Percentiles rank a stretch among this genome's conserved stretches.
phyloP scores from a whole-genome alignment of 2,888 invertebrate species.

The Meiosimyza platycephala region DNA sequence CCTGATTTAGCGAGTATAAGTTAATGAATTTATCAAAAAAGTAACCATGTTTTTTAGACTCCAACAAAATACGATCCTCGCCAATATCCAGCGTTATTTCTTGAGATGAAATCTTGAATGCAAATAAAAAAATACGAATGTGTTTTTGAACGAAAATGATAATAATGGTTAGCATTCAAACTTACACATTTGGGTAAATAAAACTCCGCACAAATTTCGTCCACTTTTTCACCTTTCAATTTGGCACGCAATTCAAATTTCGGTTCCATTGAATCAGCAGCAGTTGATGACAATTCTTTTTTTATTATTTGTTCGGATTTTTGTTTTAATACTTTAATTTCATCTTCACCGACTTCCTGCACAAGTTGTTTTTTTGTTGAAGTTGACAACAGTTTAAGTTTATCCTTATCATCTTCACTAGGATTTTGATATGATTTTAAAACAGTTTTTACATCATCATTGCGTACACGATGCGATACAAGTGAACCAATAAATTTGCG shows the following conservation, averaged over 20 bases:
- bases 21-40: constrained; percentile 79
- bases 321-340: constrained; percentile 48
- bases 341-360: constrained; percentile 70
- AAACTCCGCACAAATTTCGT: constrained; percentile 64
- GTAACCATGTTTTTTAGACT: constrained; percentile 72
- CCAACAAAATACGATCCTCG: constrained; percentile 80
- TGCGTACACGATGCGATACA: constrained; percentile 80
- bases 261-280: constrained; percentile 66
- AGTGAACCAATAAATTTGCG: constrained; percentile 80
- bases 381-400: constrained; percentile 41
- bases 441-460: constrained; percentile 73
- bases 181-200: constrained; percentile 66
- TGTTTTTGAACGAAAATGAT: not conserved
- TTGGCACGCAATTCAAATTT: constrained; percentile 73
- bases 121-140: constrained; percentile 11
- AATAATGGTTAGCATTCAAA: constrained; percentile 3
- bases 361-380: constrained; percentile 66
- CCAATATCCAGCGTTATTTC: constrained; percentile 77
- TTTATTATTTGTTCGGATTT: constrained; percentile 50
- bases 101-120: constrained; percentile 70
- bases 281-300: constrained; percentile 47
- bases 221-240: constrained; percentile 64
- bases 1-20: constrained; percentile 72
- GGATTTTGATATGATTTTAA: constrained; percentile 57
- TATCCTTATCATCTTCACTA: constrained; percentile 46